These are phyloP conservation scores for Atta colombica DNA, from an alignment of 1,140 invertebrate genomes.

Conservation along the genomic window DNA sequence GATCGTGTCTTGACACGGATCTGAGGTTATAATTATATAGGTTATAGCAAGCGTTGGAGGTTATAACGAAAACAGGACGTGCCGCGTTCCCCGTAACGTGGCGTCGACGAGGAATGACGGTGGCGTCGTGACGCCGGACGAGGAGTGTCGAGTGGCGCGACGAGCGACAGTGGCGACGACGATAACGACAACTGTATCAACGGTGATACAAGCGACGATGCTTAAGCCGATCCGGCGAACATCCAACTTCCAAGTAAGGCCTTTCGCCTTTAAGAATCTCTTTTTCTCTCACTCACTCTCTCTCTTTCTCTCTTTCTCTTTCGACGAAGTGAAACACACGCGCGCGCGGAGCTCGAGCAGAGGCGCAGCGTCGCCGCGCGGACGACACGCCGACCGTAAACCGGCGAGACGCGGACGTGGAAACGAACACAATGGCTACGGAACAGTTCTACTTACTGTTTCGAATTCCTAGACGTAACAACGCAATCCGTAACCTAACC, in stretches of 20 bases:
- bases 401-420: background rate
- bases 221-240: background rate
- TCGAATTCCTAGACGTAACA: slow-evolving; percentile 56
- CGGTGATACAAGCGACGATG: no score
- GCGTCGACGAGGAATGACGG: background rate
- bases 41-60: slow-evolving; percentile 80
- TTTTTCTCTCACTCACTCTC: background rate
- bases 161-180: background rate
- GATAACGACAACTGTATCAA: background rate
- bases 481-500: slow-evolving; percentile 82
- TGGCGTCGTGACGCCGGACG: slow-evolving; percentile 6
- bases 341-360: slow-evolving; percentile 47
- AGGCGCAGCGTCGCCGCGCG: slow-evolving; percentile 4
- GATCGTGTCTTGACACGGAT: background rate
- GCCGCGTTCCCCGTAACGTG: slow-evolving; percentile 24
- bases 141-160: slow-evolving; percentile 6
- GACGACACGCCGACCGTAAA: background rate
- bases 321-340: slow-evolving; percentile 4
- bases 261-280: background rate
- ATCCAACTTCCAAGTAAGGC: background rate
- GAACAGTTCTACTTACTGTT: slow-evolving; percentile 80
- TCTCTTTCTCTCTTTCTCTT: background rate
- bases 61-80: slow-evolving; percentile 50
- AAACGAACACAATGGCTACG: no score
- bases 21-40: slow-evolving; percentile 79